Base-by-base conservation (phyloP, 2,888 invertebrate species). In the Willowsia nigromaculata region DNA sequence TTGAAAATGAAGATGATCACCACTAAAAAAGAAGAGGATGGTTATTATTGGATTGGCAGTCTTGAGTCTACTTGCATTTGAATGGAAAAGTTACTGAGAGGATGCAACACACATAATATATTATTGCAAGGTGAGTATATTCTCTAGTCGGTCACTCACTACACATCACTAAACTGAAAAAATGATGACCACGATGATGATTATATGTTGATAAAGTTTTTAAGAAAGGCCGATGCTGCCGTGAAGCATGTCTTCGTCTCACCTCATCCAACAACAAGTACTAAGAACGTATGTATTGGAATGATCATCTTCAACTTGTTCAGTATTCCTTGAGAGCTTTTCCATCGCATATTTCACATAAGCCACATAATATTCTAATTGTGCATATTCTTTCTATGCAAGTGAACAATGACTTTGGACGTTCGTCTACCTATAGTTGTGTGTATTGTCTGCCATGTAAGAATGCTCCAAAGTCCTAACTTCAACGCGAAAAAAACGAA, bases 251-350 rank as follows among this genome's bases (percentile, higher is more conserved):
- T 37, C 37, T 4, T 37, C 9, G 37, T 37, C 37, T 9, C 13
- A 43, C 43, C 9, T 9, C 13, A 13, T 43, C 9, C 9, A 13
- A 13, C 71, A 71, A 40, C 11, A 37, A 71, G 71, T n/a, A n/a
- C n/a, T n/a, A 22, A 71, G 71, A 62, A 13, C 50, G 47, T n/a
- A 50, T 76, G 56, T 50, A 78, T 78, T 78, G 78, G 78, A 78
- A 80, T 59, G 25, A 56, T 65, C 30, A 30, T 85, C 56, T 74
- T 82, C 43, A 82, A 56, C 53, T 59, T 40, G n/a, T 56, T 84
- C 71, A 50, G 15, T 71, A 56, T 81, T 90, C 90, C 91, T 90
- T 90, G 87, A 87, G 86, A 80, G 71, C 91, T 90, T 91, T 89
- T 90, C 88, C 90, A 90, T 91, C 89, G 89, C 85, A 85, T 85